Percentiles rank a stretch among this genome's conserved stretches.
Evolutionary conservation across 2,797 vertebrate species (phyloP).

Genomic region (Anas capensis): DNA sequence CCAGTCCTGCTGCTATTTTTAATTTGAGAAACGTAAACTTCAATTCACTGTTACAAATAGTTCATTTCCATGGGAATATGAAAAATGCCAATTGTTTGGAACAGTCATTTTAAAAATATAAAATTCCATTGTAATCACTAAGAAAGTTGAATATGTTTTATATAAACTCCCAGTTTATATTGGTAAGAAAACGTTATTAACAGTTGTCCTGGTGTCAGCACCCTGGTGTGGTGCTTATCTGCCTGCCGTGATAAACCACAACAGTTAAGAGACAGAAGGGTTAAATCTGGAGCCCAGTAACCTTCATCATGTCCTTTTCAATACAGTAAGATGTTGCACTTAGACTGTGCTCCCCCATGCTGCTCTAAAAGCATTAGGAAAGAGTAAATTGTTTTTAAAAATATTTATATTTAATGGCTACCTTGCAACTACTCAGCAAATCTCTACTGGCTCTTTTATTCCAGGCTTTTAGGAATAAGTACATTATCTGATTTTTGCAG

Average conservation of each 20-base stretch:
- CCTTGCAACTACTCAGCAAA: constrained; percentile 66
- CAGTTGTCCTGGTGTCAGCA: not conserved
- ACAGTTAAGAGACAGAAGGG: not conserved
- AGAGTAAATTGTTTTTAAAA: constrained; percentile 66
- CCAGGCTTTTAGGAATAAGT: constrained; percentile 68
- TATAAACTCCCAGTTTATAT: not conserved
- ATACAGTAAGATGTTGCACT: constrained; percentile 36
- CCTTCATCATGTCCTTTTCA: constrained; percentile 57
- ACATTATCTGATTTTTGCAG: constrained; percentile 60
- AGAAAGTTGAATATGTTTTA: not conserved
- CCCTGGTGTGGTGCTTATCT: too few relatives aligned
- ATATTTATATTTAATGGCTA: constrained; percentile 72
- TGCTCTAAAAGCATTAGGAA: constrained; percentile 70
- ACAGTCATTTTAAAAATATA: not conserved
- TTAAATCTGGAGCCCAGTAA: constrained; percentile 33
- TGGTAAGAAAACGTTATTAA: not conserved
- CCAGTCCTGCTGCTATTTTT: not conserved
- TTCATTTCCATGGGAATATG: not conserved
- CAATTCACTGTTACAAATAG: not conserved
- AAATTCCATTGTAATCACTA: not conserved
- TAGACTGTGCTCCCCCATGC: constrained; percentile 23
- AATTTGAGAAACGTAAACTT: not conserved
- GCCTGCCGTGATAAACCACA: too few relatives aligned
- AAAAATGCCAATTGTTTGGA: not conserved
- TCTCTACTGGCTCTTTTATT: constrained; percentile 55